Percentiles rank a stretch among this genome's conserved stretches.
These are phyloP conservation scores for Ostrea denselamellosa DNA, from an alignment of 1,140 invertebrate species.

Conservation along the genomic window DNA sequence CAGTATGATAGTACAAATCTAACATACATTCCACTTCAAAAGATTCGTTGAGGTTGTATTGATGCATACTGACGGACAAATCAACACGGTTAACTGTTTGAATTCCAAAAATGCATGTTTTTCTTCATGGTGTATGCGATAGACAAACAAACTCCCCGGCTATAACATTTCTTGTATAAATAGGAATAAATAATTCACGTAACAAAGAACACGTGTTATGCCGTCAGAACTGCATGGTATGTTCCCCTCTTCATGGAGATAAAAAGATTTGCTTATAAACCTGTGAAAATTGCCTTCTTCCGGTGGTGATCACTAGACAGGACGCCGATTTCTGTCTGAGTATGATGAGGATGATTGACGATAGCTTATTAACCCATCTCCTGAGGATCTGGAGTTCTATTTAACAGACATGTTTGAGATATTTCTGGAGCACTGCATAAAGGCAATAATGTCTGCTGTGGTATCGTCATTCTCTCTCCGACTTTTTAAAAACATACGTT, in stretches of 20 bases:
- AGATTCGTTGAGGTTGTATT: background rate
- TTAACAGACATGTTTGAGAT: background rate
- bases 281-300: background rate
- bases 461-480: no score
- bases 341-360: background rate
- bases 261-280: slow-evolving; percentile 10
- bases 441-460: background rate
- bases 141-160: background rate
- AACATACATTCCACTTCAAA: background rate
- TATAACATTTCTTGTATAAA: slow-evolving; percentile 17
- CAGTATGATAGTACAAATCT: no score
- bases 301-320: background rate
- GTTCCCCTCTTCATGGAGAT: background rate
- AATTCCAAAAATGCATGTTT: slow-evolving; percentile 10
- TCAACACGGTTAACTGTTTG: background rate
- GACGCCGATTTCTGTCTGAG: background rate
- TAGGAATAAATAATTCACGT: background rate
- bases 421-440: background rate
- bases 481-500: no score
- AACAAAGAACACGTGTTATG: background rate
- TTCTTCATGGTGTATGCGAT: background rate
- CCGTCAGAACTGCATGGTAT: background rate
- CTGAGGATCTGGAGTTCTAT: background rate
- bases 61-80: background rate
- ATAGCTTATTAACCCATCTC: background rate